Evolutionary conservation across 2,113 vertebrate species (phyloP).

Genomic region (Daboia siamensis): DNA sequence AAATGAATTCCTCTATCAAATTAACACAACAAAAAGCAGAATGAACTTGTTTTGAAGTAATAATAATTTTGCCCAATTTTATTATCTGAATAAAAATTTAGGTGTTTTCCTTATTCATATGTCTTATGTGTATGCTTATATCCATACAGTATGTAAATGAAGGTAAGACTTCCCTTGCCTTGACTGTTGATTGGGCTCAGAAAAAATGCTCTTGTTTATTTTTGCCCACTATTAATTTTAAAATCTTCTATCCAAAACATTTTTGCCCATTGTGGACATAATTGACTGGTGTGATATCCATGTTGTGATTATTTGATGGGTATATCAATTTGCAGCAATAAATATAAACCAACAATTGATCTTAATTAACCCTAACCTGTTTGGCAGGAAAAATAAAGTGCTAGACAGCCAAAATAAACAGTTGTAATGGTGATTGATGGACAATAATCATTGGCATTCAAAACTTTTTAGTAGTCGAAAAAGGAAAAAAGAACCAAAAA

Average conservation of each 20-base stretch:
- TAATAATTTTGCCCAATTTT: background rate
- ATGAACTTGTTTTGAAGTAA: background rate
- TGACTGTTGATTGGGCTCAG: background rate
- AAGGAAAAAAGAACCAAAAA: background rate
- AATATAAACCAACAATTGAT: background rate
- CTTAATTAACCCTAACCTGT: background rate
- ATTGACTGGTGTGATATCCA: background rate
- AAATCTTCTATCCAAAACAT: background rate
- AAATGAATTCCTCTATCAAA: background rate
- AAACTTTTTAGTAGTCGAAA: background rate
- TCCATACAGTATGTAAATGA: background rate
- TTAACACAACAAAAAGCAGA: background rate
- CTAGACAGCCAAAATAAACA: background rate
- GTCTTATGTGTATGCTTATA: background rate
- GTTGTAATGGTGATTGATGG: background rate
- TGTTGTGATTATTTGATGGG: background rate
- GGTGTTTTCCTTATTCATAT: background rate
- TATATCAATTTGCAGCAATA: background rate
- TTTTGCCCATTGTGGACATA: background rate
- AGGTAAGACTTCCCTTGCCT: background rate
- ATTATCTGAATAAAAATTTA: background rate
- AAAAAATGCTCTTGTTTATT: background rate
- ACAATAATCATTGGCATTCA: background rate
- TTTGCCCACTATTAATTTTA: background rate
- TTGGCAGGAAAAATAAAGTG: background rate